Percentiles rank a stretch among this genome's conserved stretches.
phyloP scores from a whole-genome alignment of 2,888 invertebrate species.

The Leptopilina myrica region DNA sequence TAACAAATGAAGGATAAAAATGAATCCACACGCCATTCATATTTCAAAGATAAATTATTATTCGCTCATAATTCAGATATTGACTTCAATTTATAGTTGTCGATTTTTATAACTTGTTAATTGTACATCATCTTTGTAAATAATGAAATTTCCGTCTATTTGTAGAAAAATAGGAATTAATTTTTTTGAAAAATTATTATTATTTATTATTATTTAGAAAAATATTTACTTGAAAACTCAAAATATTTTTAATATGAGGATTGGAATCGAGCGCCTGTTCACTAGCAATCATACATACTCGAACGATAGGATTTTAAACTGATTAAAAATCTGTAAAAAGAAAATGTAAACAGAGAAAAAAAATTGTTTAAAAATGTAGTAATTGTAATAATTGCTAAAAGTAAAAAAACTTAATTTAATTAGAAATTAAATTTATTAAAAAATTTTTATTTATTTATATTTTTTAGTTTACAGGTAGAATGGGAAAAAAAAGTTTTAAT shows the following conservation, averaged over 20 bases:
- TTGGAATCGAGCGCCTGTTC: not conserved
- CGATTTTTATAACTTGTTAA: not conserved
- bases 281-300: not conserved
- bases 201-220: too few species aligned
- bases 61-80: conserved; percentile 4
- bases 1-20: not conserved
- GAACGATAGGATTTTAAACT: not conserved
- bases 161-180: not conserved
- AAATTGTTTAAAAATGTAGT: too few species aligned
- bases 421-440: too few species aligned
- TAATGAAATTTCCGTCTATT: not conserved
- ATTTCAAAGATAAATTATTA: not conserved
- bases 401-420: too few species aligned
- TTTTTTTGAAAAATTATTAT: too few species aligned
- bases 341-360: too few species aligned
- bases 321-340: not conserved
- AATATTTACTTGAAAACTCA: not conserved
- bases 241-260: not conserved
- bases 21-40: not conserved
- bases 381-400: too few species aligned
- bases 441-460: too few species aligned
- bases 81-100: not conserved
- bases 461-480: too few species aligned
- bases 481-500: too few species aligned
- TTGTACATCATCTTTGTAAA: not conserved